A percentile compares a stretch with the other conserved stretches of the same genome.
phyloP scores from a whole-genome alignment of 2,113 vertebrate genomes.

The Pelmatolapia mariae region DNA sequence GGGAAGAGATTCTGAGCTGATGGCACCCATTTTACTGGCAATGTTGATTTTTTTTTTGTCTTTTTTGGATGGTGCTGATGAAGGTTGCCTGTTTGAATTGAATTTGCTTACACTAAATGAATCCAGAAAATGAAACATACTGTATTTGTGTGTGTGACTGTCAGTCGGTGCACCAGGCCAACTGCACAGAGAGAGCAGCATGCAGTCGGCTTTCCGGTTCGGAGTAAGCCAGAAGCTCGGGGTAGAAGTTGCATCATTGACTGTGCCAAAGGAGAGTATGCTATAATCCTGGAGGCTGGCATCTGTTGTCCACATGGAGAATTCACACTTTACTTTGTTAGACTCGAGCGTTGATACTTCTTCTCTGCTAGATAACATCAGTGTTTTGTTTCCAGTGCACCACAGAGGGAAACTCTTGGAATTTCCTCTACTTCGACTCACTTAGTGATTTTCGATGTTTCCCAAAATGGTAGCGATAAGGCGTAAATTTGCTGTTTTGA shows the following conservation, averaged over 20 bases:
- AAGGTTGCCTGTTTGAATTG: background rate
- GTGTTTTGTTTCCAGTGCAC: background rate
- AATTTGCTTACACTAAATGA: background rate
- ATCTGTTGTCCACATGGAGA: conserved; percentile 19
- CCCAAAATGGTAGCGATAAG: background rate
- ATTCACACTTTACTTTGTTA: background rate
- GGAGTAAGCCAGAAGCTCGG: background rate
- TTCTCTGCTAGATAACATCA: background rate
- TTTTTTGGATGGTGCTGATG: background rate
- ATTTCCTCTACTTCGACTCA: background rate
- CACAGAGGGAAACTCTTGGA: background rate
- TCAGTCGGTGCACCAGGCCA: background rate
- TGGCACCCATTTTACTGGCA: background rate
- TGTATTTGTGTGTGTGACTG: background rate
- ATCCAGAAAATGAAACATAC: conserved; percentile 23
- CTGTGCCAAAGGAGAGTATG: conserved; percentile 8
- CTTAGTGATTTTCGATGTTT: background rate
- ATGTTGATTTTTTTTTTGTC: background rate
- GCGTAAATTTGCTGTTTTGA: background rate
- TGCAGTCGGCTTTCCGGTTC: background rate
- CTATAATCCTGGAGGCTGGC: conserved; percentile 19
- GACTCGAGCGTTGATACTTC: background rate
- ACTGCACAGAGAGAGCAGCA: background rate
- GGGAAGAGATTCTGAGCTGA: background rate
- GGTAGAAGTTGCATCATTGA: background rate